Percentiles rank a stretch among this genome's conserved stretches.
Conservation (phyloP, 2,113 vertebrate species). For the Gobiocypris rarus region DNA sequence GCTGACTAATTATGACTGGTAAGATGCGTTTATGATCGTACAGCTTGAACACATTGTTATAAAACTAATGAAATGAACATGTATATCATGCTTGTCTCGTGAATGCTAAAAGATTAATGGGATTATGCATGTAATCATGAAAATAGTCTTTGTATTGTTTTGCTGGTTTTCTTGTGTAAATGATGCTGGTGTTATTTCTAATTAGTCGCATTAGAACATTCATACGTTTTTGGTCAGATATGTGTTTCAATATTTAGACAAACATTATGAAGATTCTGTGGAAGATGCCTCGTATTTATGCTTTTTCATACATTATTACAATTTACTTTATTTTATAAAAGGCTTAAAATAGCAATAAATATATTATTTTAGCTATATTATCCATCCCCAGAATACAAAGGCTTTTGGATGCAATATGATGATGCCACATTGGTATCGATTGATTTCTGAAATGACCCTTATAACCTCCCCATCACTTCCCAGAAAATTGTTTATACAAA, state of each 20-base stretch:
- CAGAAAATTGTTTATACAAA: constrained; percentile 1
- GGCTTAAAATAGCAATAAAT: not conserved
- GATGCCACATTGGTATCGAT: not conserved
- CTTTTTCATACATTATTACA: not conserved
- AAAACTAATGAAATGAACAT: not conserved
- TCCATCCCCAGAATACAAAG: not conserved
- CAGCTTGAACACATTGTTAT: not conserved
- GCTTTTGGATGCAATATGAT: not conserved
- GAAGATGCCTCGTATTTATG: not conserved
- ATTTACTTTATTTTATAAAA: not conserved
- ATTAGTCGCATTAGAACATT: not conserved
- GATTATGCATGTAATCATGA: not conserved
- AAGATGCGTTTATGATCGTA: not conserved
- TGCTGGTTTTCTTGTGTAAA: not conserved
- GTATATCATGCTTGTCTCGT: not conserved
- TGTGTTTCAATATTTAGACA: not conserved
- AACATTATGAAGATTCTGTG: not conserved
- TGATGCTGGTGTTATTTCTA: not conserved
- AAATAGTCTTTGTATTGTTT: not conserved
- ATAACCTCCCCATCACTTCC: constrained; percentile 16
- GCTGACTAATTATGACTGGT: constrained; percentile 39
- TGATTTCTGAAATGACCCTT: not conserved
- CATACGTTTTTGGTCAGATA: not conserved
- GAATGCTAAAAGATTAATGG: not conserved
- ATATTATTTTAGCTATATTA: not conserved